Conservation (phyloP, 2,888 invertebrate genomes). For the Macrophya alboannulata region DNA sequence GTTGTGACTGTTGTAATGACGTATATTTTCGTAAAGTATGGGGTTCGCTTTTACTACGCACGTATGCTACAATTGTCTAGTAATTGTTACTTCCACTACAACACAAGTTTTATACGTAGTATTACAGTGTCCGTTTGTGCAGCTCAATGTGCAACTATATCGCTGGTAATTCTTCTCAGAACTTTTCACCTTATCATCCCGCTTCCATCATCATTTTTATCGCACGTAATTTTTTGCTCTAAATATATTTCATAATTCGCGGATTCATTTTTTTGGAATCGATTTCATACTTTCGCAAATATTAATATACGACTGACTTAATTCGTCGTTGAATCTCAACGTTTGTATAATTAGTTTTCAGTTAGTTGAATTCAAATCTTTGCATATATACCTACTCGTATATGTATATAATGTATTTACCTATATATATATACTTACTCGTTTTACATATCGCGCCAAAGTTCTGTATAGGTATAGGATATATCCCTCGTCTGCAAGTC, state of each 20-base stretch:
- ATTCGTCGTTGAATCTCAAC: not conserved
- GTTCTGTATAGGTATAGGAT: not conserved
- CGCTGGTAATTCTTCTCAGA: not conserved
- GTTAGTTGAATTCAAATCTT: not conserved
- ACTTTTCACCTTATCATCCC: not conserved
- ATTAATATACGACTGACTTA: not conserved
- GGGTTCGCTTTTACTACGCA: constrained; percentile 25
- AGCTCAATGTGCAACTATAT: not conserved
- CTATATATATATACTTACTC: not conserved
- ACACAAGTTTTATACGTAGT: not conserved
- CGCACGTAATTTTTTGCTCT: too few species aligned
- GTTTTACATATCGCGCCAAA: not conserved
- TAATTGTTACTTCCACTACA: not conserved
- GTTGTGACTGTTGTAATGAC: constrained; percentile 24
- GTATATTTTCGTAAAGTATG: constrained; percentile 22
- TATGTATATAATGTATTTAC: not conserved
- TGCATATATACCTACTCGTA: not conserved
- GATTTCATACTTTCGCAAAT: not conserved
- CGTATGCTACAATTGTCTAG: constrained; percentile 29
- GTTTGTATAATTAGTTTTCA: not conserved
- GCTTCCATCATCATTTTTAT: not conserved
- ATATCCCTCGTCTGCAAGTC: not conserved
- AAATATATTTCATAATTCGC: too few species aligned
- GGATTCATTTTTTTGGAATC: too few species aligned
- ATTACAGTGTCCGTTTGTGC: not conserved